phyloP scores from a whole-genome alignment of 1,140 invertebrate species.

The Drosophila aff. region DNA sequence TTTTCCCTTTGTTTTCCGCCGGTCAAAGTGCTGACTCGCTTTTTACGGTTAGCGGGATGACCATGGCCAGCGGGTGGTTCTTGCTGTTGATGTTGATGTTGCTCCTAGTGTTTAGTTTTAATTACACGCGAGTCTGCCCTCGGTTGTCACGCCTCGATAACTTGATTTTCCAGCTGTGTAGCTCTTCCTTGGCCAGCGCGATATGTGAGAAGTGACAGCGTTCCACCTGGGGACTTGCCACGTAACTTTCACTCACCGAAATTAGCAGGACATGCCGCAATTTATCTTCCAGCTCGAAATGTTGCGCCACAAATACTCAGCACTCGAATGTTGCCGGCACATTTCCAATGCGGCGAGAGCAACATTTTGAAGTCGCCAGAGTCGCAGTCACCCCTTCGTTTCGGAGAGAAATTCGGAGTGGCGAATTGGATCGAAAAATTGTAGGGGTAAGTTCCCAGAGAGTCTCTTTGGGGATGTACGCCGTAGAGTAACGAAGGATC shows the following conservation, averaged over 20 bases:
- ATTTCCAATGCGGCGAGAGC: conserved; percentile 22
- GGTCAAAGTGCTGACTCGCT: conserved; percentile 63
- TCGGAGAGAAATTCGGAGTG: conserved; percentile 40
- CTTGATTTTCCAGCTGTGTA: conserved; percentile 43
- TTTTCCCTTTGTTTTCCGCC: conserved; percentile 37
- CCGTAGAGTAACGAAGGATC: background rate
- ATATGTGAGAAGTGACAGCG: conserved; percentile 41
- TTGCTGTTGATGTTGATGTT: conserved; percentile 28
- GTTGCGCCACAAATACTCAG: conserved; percentile 13
- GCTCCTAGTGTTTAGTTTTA: conserved; percentile 74
- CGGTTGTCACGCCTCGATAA: conserved; percentile 56
- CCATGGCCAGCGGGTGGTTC: conserved; percentile 17
- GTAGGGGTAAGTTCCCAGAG: conserved; percentile 3
- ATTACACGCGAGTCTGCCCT: conserved; percentile 72
- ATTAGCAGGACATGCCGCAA: conserved; percentile 36
- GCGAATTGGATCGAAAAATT: conserved; percentile 7
- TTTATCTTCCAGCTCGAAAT: conserved; percentile 34
- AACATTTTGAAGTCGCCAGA: conserved; percentile 2
- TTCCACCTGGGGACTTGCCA: conserved; percentile 13
- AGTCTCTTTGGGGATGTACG: background rate
- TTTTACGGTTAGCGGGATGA: conserved; percentile 27
- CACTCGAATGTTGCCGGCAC: conserved; percentile 38
- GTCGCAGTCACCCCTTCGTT: conserved; percentile 9
- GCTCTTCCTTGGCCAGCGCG: conserved; percentile 7
- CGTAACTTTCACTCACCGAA: conserved; percentile 40